These are phyloP conservation scores for Microcebus murinus DNA, from an alignment of 2,113 vertebrate genomes.

Conservation along the genomic window DNA sequence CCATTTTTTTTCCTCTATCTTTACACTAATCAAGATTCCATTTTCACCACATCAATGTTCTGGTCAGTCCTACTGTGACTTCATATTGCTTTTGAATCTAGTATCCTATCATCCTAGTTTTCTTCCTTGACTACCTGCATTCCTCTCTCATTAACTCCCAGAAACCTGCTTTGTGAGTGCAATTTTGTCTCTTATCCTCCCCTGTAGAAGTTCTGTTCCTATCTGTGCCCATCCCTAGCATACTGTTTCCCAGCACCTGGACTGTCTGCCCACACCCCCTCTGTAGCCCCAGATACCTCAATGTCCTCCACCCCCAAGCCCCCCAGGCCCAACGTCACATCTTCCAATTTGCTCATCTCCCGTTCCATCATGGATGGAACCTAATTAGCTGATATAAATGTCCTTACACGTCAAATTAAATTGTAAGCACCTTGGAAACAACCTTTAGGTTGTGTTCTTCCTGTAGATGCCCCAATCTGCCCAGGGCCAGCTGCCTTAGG, in stretches of 20 bases:
- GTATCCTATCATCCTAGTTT: rapidly evolving
- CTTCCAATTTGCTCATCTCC: neutral
- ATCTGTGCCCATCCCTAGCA: rapidly evolving
- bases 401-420: neutral
- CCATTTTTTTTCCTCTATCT: too few species aligned
- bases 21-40: neutral
- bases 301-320: rapidly evolving
- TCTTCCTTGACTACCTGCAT: neutral
- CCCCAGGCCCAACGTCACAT: too few species aligned
- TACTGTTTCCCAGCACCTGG: neutral
- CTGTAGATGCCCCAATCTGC: neutral
- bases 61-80: rapidly evolving
- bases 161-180: neutral
- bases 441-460: neutral
- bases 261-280: neutral
- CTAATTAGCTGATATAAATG: neutral
- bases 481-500: neutral
- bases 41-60: rapidly evolving
- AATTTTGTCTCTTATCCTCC: neutral
- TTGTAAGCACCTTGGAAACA: neutral
- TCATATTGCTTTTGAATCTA: neutral
- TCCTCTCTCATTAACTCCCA: neutral
- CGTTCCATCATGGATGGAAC: neutral
- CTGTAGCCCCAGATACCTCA: too few species aligned
- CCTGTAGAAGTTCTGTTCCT: neutral